Evolutionary conservation across 2,888 invertebrate genomes (phyloP), one percentile per base, ranked within the genome.

Genomic region (Arctia plantaginis): DNA sequence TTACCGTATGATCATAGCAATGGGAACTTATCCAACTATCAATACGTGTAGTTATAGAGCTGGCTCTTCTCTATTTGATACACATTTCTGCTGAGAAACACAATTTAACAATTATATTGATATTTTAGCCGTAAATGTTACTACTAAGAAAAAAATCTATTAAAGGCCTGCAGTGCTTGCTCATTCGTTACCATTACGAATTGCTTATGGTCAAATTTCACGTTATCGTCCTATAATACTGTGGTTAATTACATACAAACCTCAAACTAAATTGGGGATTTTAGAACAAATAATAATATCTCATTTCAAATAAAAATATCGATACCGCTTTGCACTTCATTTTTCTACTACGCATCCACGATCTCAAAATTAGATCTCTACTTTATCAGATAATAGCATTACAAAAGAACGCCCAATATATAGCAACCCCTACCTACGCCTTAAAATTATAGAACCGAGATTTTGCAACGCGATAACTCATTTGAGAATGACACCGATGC

Each of bases 1-100:
- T 95, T 95, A 95, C 95, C 95, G 93, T 93, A 89, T 82, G 87
- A 87, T 88, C 90, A 89, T 90, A 92, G 88, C 87, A 93, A 93
- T 91, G 92, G 88, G 92, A 91, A 93, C 90, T 92, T 88, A 91
- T 93, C 93, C 92, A 91, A 93, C 89, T 90, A 89, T 86, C 76
- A 85, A 86, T 86, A 88, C 86, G 83, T 83, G 41, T 62, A 70
- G 70, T 85, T 87, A 82, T 83, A 87, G 78, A 90, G 90, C 87
- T 89, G 87, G 88, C 86, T 85, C 82, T 84, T 85, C 79, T 88
- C 88, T 91, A 91, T 87, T 87, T 88, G 77, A 81, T 86, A 89
- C 93, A 94, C 94, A 92, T 91, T 84, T 86, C 89, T 90, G 87
- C 83, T 85, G 87, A 82, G 83, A 86, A 76, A 89, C 91, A 91